Base-by-base conservation (phyloP, 2,797 vertebrate species). In the Caiman crocodilus region DNA sequence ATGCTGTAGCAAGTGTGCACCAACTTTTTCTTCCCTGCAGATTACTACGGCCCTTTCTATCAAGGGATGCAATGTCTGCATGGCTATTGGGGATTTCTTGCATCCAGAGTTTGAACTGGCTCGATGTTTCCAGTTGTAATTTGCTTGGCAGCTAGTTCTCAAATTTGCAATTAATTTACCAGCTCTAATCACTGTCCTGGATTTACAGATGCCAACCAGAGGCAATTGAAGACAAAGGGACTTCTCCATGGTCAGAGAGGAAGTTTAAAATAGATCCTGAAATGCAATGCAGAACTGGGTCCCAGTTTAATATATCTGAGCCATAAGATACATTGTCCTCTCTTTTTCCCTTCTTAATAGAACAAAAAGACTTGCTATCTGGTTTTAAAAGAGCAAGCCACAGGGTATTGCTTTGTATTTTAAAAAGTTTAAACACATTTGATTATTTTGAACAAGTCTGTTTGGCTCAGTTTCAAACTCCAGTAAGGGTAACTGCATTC, bases 381-480 rank as follows among this genome's bases (percentile, higher is more conserved):
- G 14, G 42, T 23, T 73, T 71, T 7, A 23, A 63, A 35, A 77
- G 85, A 82, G 14, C 94, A 86, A 77, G 78, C 93, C 89, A 91
- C 74, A 28, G 81, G 82, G 74, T 88, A 95, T 92, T 74, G 94
- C 86, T 96, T 89, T 96, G 90, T 87, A 67, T 93, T 96, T 93
- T 85, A 95, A 89, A 89, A 95, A 94, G 90, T 97, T 92, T 92
- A 94, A 90, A 89, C 90, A 96, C 94, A 95, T 96, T 96, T 94
- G 87, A 94, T 92, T 67, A 84, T 96, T 82, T 42, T 88, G 94
- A 97, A 96, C 86, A 88, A 93, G 94, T 86, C 83, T 81, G 79
- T 95, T 95, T 96, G 94, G 94, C 95, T 26, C 12, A 4, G 55
- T 93, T 94, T 97, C 96, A 95, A 90, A 88, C 90, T 90, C 91